Percentiles rank a stretch among this genome's conserved stretches.
Conservation (phyloP, 2,797 vertebrate species). For the Lophotriccus pileatus region DNA sequence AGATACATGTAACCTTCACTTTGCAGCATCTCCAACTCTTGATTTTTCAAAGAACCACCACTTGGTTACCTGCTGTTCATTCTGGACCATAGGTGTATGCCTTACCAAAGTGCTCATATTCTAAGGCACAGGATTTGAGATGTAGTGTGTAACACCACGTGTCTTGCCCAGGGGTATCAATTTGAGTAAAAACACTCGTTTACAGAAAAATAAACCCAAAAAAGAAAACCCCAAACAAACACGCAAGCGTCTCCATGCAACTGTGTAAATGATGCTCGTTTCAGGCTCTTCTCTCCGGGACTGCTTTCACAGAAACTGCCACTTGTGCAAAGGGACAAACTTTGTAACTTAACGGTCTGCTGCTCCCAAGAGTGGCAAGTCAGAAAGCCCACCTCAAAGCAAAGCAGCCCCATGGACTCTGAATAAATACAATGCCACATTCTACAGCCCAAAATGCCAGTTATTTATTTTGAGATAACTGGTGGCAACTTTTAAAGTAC, state of each 20-base stretch:
- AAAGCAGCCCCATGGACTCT: not conserved
- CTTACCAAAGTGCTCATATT: not conserved
- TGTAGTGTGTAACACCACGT: fast-evolving
- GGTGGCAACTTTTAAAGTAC: not conserved
- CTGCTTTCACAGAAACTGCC: not conserved
- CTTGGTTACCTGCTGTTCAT: not conserved
- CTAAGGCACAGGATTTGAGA: not conserved
- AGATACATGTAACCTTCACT: not conserved
- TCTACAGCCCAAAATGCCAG: not conserved
- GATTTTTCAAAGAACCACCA: not conserved
- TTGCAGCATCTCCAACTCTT: fast-evolving
- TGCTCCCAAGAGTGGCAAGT: not conserved
- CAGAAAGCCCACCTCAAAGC: not conserved
- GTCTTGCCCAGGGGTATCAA: not conserved
- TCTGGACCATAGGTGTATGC: not conserved
- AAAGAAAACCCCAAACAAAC: not conserved
- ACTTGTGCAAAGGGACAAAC: not conserved
- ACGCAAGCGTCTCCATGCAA: not conserved
- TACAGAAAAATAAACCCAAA: not conserved
- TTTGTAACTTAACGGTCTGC: not conserved
- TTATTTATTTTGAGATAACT: not conserved
- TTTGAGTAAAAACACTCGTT: not conserved
- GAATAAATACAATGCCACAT: not conserved
- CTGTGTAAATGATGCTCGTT: not conserved
- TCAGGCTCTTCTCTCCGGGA: not conserved